Evolutionary conservation across 2,888 invertebrate species (phyloP).

Genomic region (Orthosia gothica): DNA sequence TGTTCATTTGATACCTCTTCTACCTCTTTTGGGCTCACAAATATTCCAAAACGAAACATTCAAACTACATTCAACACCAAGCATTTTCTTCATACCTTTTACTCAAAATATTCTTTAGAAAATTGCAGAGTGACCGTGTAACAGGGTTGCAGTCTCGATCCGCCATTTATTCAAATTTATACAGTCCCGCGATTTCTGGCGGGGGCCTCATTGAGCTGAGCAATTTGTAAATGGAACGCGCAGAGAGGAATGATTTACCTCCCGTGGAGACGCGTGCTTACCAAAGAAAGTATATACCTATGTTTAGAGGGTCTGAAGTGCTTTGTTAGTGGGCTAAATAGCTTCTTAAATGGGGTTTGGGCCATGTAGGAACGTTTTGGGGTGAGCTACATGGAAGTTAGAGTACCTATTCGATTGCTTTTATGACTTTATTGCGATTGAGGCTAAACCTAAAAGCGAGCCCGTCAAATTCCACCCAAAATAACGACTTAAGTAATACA

Average conservation of each 20-base stretch:
- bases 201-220: conserved; percentile 80
- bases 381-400: neutral
- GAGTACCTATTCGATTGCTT: neutral
- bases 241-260: conserved; percentile 77
- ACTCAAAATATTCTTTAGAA: conserved; percentile 59
- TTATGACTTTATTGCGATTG: neutral
- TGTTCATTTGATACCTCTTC: neutral
- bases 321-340: conserved; percentile 58
- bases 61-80: conserved; percentile 7
- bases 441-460: neutral
- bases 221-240: conserved; percentile 89
- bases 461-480: neutral
- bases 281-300: conserved; percentile 45
- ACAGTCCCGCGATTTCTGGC: conserved; percentile 81
- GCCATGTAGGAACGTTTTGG: neutral
- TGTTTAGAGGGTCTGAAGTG: conserved; percentile 47
- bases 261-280: conserved; percentile 69
- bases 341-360: conserved; percentile 27
- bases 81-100: conserved; percentile 22
- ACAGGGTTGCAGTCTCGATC: conserved; percentile 72
- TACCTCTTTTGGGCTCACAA: neutral
- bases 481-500: neutral
- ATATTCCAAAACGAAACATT: neutral
- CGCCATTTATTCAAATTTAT: conserved; percentile 87
- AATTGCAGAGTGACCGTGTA: conserved; percentile 74